Percentiles rank a stretch among this genome's conserved stretches.
Conservation (phyloP, 2,797 vertebrate species). For the Characodon lateralis region DNA sequence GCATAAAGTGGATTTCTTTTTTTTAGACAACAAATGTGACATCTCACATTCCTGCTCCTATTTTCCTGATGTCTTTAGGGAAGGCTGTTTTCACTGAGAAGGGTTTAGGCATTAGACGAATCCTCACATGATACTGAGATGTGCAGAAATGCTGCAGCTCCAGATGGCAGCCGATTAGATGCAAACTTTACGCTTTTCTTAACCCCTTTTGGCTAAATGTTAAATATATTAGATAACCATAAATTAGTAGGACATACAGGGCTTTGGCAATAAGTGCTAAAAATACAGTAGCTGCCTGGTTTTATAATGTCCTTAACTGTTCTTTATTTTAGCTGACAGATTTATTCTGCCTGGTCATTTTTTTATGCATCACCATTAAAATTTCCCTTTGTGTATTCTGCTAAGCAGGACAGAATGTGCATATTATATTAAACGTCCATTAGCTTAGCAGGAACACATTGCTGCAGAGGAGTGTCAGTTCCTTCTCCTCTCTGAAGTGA, state of each 20-base stretch:
- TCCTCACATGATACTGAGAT: conserved; percentile 7
- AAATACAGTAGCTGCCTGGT: too few species aligned
- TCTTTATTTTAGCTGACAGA: background rate
- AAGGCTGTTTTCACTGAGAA: conserved; percentile 13
- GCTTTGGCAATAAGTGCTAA: background rate
- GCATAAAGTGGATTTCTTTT: background rate
- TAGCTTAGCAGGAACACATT: background rate
- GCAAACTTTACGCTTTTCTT: conserved; percentile 8
- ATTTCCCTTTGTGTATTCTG: background rate
- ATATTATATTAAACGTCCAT: background rate
- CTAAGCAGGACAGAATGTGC: background rate
- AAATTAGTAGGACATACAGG: background rate
- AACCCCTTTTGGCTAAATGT: background rate
- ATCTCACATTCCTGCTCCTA: background rate
- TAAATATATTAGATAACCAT: background rate
- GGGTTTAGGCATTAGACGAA: conserved; percentile 18
- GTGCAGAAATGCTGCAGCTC: conserved; percentile 9
- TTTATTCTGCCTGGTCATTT: background rate
- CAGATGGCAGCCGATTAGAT: background rate
- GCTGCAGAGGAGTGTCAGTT: background rate
- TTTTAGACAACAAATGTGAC: background rate
- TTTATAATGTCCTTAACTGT: background rate
- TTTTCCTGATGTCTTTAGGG: conserved; percentile 22
- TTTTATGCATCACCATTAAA: background rate
- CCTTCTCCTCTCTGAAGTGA: background rate